Evolutionary conservation across 2,888 invertebrate genomes (phyloP), one percentile per base, ranked within the genome.

Genomic region (Ophioninae sp.): DNA sequence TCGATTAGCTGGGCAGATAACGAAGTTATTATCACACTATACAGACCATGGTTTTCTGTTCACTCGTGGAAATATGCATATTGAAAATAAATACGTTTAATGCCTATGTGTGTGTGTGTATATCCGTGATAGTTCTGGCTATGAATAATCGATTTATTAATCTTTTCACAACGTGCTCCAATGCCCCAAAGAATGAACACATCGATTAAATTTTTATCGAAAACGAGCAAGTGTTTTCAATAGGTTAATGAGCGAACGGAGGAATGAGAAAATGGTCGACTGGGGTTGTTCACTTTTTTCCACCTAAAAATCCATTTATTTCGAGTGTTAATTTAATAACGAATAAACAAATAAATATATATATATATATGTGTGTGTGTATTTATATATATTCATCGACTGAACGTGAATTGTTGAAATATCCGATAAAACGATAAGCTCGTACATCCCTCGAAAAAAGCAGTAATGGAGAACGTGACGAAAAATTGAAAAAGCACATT

Each of bases 1-100:
- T 73, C 59, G 73, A 73, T 63, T 61, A 73, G 73, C 73, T 61
- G 73, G 44, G 30, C 3, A 30, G 30, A 30, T 30, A 30, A 30
- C 30, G 3, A 30, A 30, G 30, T 30, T 30, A 30, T 30, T 30
- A 30, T 30, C 30, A 2, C 30, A 30, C 30, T 30, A 30, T 30
- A 30, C 30, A 30, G 30, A 3, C 30, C 30, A 30, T 30, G 30
- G 30, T 30, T 30, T 30, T 3, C 30, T 30, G 30, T 30, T 30
- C 30, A 30, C 30, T 30, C 30, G 30, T 3, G 30, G 1, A 30
- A 30, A 30, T 30, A 30, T 30, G 30, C 30, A 30, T 30, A 30
- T 30, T 30, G 30, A 30, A 30, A 30, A 30, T 30, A 30, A 30
- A 30, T 30, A 30, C 30, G 30, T 30, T 30, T 3, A 30, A 30